A percentile compares a stretch with the other conserved stretches of the same genome.
phyloP scores from a whole-genome alignment of 2,113 vertebrate genomes.

The Kobus ellipsiprymnus region DNA sequence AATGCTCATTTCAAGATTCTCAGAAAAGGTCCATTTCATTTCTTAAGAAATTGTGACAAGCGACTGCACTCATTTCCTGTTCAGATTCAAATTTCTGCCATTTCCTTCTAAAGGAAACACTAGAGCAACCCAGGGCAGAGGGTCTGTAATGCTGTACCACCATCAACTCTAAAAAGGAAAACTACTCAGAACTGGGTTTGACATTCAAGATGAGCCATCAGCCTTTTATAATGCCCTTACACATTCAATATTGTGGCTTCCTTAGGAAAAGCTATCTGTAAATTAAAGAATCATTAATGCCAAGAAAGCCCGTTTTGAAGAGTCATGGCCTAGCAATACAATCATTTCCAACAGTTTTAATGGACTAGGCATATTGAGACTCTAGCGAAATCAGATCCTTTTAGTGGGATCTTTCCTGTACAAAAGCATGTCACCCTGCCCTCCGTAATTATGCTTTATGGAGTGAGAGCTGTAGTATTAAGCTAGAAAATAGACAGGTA shows the following conservation, averaged over 20 bases:
- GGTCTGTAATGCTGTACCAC: slow-evolving; percentile 3
- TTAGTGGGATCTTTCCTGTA: slow-evolving; percentile 6
- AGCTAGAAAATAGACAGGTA: slow-evolving; percentile 20
- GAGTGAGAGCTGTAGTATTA: neutral
- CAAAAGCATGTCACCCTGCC: slow-evolving; percentile 34
- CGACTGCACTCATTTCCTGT: slow-evolving; percentile 70
- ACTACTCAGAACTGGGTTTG: slow-evolving; percentile 15
- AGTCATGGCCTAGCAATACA: slow-evolving; percentile 39
- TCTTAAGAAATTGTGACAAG: slow-evolving; percentile 59
- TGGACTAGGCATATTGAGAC: neutral
- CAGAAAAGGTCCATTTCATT: slow-evolving; percentile 49
- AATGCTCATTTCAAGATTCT: slow-evolving; percentile 49
- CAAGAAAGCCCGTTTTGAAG: slow-evolving; percentile 58
- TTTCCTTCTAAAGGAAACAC: slow-evolving; percentile 72
- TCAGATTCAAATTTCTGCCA: slow-evolving; percentile 72
- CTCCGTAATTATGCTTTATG: neutral
- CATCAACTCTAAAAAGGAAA: slow-evolving; percentile 7
- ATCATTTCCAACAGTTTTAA: slow-evolving; percentile 29
- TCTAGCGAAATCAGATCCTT: slow-evolving; percentile 26
- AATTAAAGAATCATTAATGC: neutral
- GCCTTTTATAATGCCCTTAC: slow-evolving; percentile 8
- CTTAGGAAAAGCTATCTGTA: neutral
- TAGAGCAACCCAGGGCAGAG: slow-evolving; percentile 43
- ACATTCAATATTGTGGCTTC: neutral
- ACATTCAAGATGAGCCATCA: neutral